Conservation (phyloP, 1,140 invertebrate genomes). For the Cecropterus lyciades region DNA sequence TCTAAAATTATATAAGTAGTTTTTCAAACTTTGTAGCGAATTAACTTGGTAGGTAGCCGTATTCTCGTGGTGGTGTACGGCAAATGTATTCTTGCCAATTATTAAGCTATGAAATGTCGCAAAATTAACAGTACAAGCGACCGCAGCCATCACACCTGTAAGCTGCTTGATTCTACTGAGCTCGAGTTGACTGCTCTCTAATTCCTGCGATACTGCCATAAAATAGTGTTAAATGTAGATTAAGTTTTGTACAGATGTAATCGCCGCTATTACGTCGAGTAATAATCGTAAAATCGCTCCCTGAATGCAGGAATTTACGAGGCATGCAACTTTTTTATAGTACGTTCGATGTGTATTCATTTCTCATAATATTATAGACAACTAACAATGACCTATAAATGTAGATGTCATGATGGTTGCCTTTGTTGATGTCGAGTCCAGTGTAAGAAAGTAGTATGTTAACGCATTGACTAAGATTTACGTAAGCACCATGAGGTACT, state of each 20-base stretch:
- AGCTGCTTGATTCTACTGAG: conserved; percentile 70
- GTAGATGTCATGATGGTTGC: background rate
- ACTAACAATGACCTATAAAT: background rate
- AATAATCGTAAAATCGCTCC: conserved; percentile 47
- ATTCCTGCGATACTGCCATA: conserved; percentile 72
- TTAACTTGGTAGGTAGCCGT: conserved; percentile 9
- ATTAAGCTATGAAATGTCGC: conserved; percentile 22
- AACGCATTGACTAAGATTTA: background rate
- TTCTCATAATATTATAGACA: background rate
- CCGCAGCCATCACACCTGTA: conserved; percentile 53
- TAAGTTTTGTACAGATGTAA: conserved; percentile 48
- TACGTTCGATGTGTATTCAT: background rate
- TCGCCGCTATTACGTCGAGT: conserved; percentile 33
- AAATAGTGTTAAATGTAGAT: conserved; percentile 61
- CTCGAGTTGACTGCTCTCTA: conserved; percentile 66
- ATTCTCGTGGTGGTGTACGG: conserved; percentile 28
- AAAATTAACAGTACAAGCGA: conserved; percentile 25
- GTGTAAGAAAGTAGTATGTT: background rate
- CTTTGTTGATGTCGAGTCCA: background rate
- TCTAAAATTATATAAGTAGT: conserved; percentile 10
- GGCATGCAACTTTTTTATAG: conserved; percentile 44
- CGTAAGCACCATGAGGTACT: too few species aligned
- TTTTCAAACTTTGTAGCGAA: conserved; percentile 15
- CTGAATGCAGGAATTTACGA: conserved; percentile 60
- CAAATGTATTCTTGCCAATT: conserved; percentile 57